Evolutionary conservation across 1,140 invertebrate species (phyloP).

Genomic region (Homalodisca vitripennis): DNA sequence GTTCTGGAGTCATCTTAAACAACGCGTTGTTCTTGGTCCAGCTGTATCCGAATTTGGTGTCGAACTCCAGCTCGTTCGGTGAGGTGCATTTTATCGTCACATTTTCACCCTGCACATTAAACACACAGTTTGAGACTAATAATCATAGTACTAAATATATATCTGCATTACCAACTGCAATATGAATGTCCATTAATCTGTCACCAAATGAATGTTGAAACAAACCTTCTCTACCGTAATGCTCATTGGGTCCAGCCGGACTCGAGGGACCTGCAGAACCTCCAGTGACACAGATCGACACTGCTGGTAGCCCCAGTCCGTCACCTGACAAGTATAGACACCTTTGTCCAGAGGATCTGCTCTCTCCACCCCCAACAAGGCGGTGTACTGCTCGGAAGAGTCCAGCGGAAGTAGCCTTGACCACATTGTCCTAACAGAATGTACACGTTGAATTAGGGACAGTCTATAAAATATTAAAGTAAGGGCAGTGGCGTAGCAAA

Average conservation of each 20-base stretch:
- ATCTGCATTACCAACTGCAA: too few relatives aligned
- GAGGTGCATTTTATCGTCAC: constrained; percentile 64
- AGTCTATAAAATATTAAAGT: too few relatives aligned
- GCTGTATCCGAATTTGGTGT: constrained; percentile 67
- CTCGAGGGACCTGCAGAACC: constrained; percentile 63
- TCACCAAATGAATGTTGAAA: too few relatives aligned
- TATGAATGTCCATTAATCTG: too few relatives aligned
- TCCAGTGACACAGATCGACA: constrained; percentile 67
- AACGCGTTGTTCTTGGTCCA: constrained; percentile 73
- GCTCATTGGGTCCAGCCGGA: constrained; percentile 70
- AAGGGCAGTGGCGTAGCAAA: too few relatives aligned
- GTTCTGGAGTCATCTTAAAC: constrained; percentile 64
- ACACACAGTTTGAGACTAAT: too few relatives aligned
- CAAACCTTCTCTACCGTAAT: constrained; percentile 70
- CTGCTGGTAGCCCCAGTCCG: constrained; percentile 70
- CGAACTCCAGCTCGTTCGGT: constrained; percentile 53
- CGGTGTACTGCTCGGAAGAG: constrained; percentile 63
- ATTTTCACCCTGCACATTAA: constrained; percentile 62
- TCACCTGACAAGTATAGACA: constrained; percentile 68
- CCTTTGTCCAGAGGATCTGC: constrained; percentile 67
- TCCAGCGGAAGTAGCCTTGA: constrained; percentile 55
- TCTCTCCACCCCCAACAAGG: constrained; percentile 62
- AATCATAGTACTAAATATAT: too few relatives aligned
- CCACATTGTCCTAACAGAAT: constrained; percentile 54
- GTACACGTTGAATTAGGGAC: too few relatives aligned